Evolutionary conservation across 2,888 invertebrate species (phyloP).

Genomic region (Papilio gigon): DNA sequence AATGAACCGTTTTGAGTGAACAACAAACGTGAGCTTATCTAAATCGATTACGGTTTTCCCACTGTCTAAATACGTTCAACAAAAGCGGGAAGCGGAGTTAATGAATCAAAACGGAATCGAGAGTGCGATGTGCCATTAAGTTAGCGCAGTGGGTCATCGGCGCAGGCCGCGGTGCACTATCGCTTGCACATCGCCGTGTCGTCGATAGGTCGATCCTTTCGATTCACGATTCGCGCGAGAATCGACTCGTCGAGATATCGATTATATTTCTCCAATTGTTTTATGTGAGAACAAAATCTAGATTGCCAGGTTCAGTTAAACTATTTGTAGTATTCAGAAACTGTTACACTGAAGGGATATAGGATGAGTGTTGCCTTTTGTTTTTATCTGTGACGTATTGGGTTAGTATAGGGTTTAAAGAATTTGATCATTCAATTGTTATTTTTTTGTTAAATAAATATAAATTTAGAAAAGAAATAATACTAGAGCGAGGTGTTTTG

Average conservation of each 20-base stretch:
- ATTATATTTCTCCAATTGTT: slow-evolving; percentile 47
- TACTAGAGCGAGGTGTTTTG: slow-evolving; percentile 32
- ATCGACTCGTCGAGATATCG: slow-evolving; percentile 55
- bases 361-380: background rate
- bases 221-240: slow-evolving; percentile 57
- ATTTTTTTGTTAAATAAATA: slow-evolving; percentile 19
- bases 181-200: slow-evolving; percentile 51
- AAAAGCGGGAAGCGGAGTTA: slow-evolving; percentile 52
- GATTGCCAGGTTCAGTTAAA: background rate
- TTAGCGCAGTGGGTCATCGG: slow-evolving; percentile 74
- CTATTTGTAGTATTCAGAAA: slow-evolving; percentile 5
- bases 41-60: slow-evolving; percentile 33
- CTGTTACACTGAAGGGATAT: background rate
- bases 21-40: slow-evolving; percentile 10
- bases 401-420: background rate
- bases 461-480: slow-evolving; percentile 28
- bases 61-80: slow-evolving; percentile 44
- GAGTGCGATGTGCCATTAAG: slow-evolving; percentile 74
- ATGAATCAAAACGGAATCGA: slow-evolving; percentile 71
- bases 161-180: slow-evolving; percentile 52
- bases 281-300: slow-evolving; percentile 38
- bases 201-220: slow-evolving; percentile 61
- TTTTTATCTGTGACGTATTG: background rate
- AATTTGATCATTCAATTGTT: background rate
- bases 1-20: background rate